Percentiles rank a stretch among this genome's conserved stretches.
Evolutionary conservation across 2,113 vertebrate species (phyloP).

Genomic region (Chaenocephalus aceratus): DNA sequence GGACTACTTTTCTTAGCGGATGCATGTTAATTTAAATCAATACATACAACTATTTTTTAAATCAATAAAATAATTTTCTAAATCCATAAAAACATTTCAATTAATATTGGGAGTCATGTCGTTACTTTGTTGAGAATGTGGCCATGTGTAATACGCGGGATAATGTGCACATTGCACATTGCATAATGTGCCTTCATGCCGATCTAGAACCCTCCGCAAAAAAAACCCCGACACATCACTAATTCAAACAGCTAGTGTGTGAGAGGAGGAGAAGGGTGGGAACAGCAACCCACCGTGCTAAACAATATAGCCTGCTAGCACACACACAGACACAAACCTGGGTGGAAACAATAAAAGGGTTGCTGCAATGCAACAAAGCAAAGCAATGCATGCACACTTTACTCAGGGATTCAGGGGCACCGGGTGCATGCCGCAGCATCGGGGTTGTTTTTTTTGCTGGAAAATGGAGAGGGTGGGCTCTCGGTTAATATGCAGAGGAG

Average conservation of each 20-base stretch:
- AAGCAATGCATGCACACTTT: slow-evolving; percentile 50
- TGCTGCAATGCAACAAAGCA: slow-evolving; percentile 51
- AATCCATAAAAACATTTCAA: too few relatives aligned
- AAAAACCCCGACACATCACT: too few relatives aligned
- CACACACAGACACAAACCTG: slow-evolving; percentile 19
- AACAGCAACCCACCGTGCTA: slow-evolving; percentile 40
- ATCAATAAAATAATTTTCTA: too few relatives aligned
- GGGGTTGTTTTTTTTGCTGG: slow-evolving; percentile 42
- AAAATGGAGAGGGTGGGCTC: slow-evolving; percentile 34
- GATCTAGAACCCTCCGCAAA: too few relatives aligned
- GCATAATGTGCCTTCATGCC: too few relatives aligned
- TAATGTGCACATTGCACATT: too few relatives aligned
- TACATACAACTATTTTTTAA: too few relatives aligned
- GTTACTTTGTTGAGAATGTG: too few relatives aligned
- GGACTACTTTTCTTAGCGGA: too few relatives aligned
- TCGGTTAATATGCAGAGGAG: slow-evolving; percentile 46
- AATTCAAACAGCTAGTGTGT: slow-evolving; percentile 60
- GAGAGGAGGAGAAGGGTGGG: slow-evolving; percentile 70
- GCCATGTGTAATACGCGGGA: too few relatives aligned
- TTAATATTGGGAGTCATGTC: too few relatives aligned
- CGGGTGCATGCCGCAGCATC: slow-evolving; percentile 51
- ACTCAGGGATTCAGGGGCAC: slow-evolving; percentile 49
- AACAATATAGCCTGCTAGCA: slow-evolving; percentile 50
- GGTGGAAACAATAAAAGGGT: slow-evolving; percentile 44
- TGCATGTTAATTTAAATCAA: too few relatives aligned